These are phyloP conservation scores for Paramormyrops hopkinsi DNA, from an alignment of 2,797 vertebrate genomes.

Conservation along the genomic window DNA sequence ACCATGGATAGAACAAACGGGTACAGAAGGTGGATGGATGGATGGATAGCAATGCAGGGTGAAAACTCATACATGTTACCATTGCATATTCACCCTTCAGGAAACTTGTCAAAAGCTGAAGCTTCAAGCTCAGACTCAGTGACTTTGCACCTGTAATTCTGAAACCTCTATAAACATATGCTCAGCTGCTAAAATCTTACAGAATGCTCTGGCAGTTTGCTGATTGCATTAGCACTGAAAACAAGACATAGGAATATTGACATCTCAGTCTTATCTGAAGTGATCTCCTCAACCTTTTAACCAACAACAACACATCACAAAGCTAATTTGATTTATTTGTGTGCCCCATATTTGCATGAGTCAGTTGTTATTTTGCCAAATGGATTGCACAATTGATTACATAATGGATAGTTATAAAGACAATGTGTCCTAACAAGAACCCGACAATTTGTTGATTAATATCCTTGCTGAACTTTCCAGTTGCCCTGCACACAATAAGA, in stretches of 20 bases:
- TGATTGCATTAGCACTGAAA: not conserved
- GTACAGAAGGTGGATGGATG: not conserved
- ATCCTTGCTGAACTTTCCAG: constrained; percentile 43
- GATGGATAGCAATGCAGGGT: not conserved
- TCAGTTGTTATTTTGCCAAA: constrained; percentile 43
- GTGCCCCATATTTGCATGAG: constrained; percentile 33
- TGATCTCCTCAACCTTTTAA: constrained; percentile 16
- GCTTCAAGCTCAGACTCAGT: not conserved
- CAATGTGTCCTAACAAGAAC: constrained; percentile 31
- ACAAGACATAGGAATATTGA: not conserved
- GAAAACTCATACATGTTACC: not conserved
- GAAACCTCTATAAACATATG: not conserved
- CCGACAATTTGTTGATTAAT: constrained; percentile 38
- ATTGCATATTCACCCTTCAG: not conserved
- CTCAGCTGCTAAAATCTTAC: not conserved
- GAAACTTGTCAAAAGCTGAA: not conserved
- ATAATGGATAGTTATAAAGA: constrained; percentile 42
- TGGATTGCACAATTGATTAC: constrained; percentile 41
- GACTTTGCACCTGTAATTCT: not conserved
- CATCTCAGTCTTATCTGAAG: not conserved
- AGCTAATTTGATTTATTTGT: constrained; percentile 35
- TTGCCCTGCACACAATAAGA: constrained; percentile 34
- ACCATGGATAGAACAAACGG: not conserved
- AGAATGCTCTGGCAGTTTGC: not conserved
- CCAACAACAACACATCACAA: not conserved